phyloP scores from a whole-genome alignment of 2,888 invertebrate genomes.

The Anarsia innoxiella region DNA sequence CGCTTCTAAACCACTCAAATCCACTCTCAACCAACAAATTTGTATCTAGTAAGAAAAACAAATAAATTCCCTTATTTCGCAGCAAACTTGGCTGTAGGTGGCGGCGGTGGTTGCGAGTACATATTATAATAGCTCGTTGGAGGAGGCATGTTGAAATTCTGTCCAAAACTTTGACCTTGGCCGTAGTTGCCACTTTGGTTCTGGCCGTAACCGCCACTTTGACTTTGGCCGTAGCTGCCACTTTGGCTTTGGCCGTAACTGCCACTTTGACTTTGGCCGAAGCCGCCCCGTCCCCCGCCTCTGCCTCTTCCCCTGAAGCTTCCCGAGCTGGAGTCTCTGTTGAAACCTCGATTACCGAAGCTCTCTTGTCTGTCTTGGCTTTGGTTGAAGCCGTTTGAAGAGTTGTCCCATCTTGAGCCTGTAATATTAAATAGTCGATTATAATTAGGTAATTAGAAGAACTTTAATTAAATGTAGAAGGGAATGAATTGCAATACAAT shows the following conservation, averaged over 20 bases:
- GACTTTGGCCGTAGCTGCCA: constrained; percentile 15
- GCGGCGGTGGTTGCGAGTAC: constrained; percentile 59
- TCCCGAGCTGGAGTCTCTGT: neutral
- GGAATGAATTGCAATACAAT: no score
- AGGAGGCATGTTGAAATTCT: constrained; percentile 31
- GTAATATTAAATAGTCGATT: no score
- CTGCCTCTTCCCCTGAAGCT: neutral
- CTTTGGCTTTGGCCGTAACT: constrained; percentile 16
- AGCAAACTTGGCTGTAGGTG: constrained; percentile 32
- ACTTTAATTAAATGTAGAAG: no score
- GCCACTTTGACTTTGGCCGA: constrained; percentile 14
- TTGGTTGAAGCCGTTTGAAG: constrained; percentile 17
- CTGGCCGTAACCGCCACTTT: constrained; percentile 14
- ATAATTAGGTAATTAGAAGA: no score
- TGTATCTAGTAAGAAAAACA: neutral
- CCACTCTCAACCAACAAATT: neutral
- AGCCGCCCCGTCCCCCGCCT: neutral
- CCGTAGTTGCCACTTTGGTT: constrained; percentile 14
- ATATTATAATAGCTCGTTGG: constrained; percentile 62
- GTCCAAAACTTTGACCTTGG: constrained; percentile 11
- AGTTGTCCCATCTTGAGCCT: constrained; percentile 14
- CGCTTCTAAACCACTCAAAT: no score
- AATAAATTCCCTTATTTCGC: constrained; percentile 24
- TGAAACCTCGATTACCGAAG: neutral
- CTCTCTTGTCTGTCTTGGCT: constrained; percentile 9